Conservation (phyloP, 2,888 invertebrate species). For the Hirtodrosophila alboralis region DNA sequence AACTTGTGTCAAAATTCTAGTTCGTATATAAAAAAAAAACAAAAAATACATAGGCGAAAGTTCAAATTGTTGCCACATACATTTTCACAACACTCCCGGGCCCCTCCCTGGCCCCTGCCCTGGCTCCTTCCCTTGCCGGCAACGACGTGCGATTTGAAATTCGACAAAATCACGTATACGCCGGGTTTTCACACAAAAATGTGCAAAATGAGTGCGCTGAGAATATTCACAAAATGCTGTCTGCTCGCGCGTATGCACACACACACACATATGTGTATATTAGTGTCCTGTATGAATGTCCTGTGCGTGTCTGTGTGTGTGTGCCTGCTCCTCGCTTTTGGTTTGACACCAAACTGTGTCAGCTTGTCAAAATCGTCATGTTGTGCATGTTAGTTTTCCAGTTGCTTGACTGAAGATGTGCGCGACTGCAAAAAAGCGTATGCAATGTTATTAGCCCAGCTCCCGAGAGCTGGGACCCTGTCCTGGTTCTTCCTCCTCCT, state of each 20-base stretch:
- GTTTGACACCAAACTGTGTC: slow-evolving; percentile 78
- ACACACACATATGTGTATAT: slow-evolving; percentile 7
- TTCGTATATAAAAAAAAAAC: slow-evolving; percentile 39
- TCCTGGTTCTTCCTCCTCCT: background rate
- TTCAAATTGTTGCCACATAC: slow-evolving; percentile 60
- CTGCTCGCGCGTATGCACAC: slow-evolving; percentile 6
- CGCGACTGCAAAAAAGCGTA: slow-evolving; percentile 36
- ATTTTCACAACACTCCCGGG: slow-evolving; percentile 46
- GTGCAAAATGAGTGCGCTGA: slow-evolving; percentile 58
- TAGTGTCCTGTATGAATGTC: slow-evolving; percentile 10
- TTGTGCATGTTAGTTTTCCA: slow-evolving; percentile 75
- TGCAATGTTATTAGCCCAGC: slow-evolving; percentile 67
- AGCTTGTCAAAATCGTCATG: slow-evolving; percentile 77
- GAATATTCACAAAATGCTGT: slow-evolving; percentile 62
- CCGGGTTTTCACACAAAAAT: slow-evolving; percentile 66
- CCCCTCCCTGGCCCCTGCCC: background rate
- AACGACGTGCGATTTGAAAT: slow-evolving; percentile 69
- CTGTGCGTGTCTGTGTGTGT: slow-evolving; percentile 17
- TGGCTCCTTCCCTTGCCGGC: slow-evolving; percentile 5
- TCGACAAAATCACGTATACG: slow-evolving; percentile 79
- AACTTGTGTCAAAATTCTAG: slow-evolving; percentile 68
- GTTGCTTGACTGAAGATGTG: slow-evolving; percentile 64
- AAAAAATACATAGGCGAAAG: slow-evolving; percentile 51
- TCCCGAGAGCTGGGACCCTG: background rate
- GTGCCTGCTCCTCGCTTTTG: slow-evolving; percentile 41